Evolutionary conservation across 2,113 vertebrate genomes (phyloP), one percentile per base, ranked within the genome.

Genomic region (Stictonetta naevosa): DNA sequence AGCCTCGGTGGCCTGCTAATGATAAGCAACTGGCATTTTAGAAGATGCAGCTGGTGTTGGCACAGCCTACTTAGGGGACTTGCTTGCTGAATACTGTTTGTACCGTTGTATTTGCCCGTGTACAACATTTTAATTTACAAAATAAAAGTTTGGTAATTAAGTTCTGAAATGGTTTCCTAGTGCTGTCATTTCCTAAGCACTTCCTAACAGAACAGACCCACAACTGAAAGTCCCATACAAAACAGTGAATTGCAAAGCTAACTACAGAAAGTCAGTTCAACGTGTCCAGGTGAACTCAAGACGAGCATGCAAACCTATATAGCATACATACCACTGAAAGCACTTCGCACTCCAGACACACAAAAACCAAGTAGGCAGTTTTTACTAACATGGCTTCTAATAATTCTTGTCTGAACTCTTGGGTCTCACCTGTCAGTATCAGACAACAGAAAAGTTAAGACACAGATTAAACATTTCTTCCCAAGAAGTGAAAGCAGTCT

Each of bases 71-170:
- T 14, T 3, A 50, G 22, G 26, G 56, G 33, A n/a, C 0, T 1
- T 15, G 36, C 11, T 16, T n/a, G 28, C 40, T 28, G n/a, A 75
- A 66, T n/a, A n/a, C 23, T 10, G 13, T 53, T 46, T 23, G 0
- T n/a, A 31, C 17, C 6, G 36, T 50, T 58, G 36, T 0, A 0
- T 15, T 33, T 50, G 18, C 21, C 29, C 60, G 17, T 0, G 6
- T 26, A 33, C 25, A 46, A 3, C 26, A 29, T 74, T 26, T n/a
- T 34, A 34, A 38, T 20, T 38, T 44, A 6, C 25, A 63, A 75
- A 59, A 5, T 10, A 36, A 8, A 8, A 13, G 6, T 36, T 64
- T 73, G 17, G 21, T 75, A 52, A 33, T 5, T 10, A 42, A 34
- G 6, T 42, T 62, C 25, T 40, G 11, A 29, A 38, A 1, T 58